Conservation (phyloP, 2,797 vertebrate genomes). For the Fundulus diaphanus region DNA sequence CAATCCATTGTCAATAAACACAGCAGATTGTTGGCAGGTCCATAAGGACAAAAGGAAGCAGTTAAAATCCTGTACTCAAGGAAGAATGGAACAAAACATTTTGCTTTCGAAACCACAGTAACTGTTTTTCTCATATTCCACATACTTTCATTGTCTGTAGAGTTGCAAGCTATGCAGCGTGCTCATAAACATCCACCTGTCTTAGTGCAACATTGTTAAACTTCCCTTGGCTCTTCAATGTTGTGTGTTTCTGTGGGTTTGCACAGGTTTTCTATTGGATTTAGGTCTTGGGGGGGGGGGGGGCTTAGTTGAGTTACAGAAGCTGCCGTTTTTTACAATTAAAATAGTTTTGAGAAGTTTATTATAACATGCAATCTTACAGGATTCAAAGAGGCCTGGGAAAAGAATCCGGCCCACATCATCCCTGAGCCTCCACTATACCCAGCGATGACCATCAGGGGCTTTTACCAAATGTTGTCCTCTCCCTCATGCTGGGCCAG, state of each 20-base stretch:
- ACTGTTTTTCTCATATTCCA: slow-evolving; percentile 3
- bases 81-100: background rate
- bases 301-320: background rate
- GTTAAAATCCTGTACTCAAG: slow-evolving; percentile 2
- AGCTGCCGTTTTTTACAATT: background rate
- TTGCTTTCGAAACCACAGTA: background rate
- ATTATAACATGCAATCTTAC: too few relatives aligned
- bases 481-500: too few relatives aligned
- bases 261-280: background rate
- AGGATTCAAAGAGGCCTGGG: background rate
- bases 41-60: slow-evolving; percentile 10
- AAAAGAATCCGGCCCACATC: background rate
- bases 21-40: slow-evolving; percentile 1
- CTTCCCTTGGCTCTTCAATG: background rate
- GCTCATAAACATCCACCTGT: slow-evolving; percentile 3
- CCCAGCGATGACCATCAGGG: too few relatives aligned
- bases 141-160: background rate
- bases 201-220: background rate
- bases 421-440: background rate
- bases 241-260: background rate
- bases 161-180: background rate
- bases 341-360: background rate
- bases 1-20: slow-evolving; percentile 5
- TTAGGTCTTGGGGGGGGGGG: background rate
- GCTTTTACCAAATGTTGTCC: too few relatives aligned